Conservation (phyloP, 2,113 vertebrate species). For the Entomyzon cyanotis region DNA sequence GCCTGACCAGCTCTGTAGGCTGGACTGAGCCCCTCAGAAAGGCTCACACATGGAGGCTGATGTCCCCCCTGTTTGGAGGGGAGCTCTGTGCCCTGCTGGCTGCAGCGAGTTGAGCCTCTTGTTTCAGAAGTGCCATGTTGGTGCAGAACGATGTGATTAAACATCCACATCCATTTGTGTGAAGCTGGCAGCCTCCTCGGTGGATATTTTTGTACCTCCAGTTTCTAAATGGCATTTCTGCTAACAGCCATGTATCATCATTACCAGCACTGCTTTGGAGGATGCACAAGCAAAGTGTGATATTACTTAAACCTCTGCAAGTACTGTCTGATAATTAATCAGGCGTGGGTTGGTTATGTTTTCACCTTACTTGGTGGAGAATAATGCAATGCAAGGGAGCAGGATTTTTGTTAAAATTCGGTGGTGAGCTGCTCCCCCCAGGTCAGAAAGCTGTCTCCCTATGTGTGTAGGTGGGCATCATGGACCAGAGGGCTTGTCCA, state of each 20-base stretch:
- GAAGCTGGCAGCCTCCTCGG: not conserved
- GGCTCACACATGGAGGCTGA: accelerated
- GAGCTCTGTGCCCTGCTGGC: not conserved
- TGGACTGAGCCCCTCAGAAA: not conserved
- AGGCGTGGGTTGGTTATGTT: not conserved
- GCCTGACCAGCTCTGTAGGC: not conserved
- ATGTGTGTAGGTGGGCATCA: accelerated
- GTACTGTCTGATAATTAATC: not conserved
- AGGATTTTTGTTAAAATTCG: not conserved
- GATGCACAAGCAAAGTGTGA: not conserved
- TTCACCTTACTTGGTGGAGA: not conserved
- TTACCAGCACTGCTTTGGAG: conserved; percentile 24
- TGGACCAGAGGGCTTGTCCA: accelerated
- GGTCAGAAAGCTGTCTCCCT: not conserved
- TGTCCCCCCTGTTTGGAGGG: not conserved
- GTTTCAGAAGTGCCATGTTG: not conserved
- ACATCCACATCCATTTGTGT: not conserved
- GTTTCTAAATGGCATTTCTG: conserved; percentile 14
- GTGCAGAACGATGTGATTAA: not conserved
- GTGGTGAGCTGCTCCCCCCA: accelerated
- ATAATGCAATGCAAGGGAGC: not conserved
- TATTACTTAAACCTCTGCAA: conserved; percentile 8
- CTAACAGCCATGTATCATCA: conserved; percentile 17
- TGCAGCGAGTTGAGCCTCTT: not conserved
- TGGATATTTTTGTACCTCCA: not conserved